Percentiles rank a stretch among this genome's conserved stretches.
Conservation (phyloP, 2,888 invertebrate genomes). For the Metalampra italica region DNA sequence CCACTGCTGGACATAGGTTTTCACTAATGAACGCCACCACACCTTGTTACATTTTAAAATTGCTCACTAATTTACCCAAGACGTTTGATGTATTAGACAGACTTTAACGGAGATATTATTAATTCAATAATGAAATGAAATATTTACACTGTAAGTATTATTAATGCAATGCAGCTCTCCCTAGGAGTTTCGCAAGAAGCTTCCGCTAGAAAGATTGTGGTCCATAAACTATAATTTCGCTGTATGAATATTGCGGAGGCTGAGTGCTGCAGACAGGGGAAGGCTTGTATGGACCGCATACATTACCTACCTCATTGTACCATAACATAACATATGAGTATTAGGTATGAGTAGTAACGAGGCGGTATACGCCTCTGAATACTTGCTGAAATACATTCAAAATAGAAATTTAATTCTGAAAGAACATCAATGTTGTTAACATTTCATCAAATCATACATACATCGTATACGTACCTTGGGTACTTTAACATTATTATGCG, state of each 20-base stretch:
- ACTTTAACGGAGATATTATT: background rate
- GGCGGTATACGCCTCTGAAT: no score
- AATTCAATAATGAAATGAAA: conserved; percentile 24
- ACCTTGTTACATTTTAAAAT: no score
- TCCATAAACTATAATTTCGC: conserved; percentile 72
- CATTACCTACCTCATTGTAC: background rate
- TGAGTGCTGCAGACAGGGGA: conserved; percentile 45
- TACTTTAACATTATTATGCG: conserved; percentile 4
- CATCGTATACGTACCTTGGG: background rate
- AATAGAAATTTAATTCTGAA: no score
- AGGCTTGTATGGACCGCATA: background rate
- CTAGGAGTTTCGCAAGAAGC: conserved; percentile 41
- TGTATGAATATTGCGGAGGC: conserved; percentile 60
- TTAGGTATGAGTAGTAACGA: no score
- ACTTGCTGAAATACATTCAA: no score
- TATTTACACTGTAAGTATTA: conserved; percentile 61
- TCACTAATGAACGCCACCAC: no score
- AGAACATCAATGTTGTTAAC: background rate
- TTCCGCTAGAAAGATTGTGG: conserved; percentile 60
- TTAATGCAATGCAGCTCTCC: conserved; percentile 38
- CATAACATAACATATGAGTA: no score
- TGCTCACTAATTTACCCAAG: no score
- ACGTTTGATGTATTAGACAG: no score
- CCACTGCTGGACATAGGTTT: no score
- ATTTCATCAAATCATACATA: background rate